These are phyloP conservation scores for Caenorhabditis tropicalis DNA, from an alignment of 1,140 invertebrate genomes.

Conservation along the genomic window DNA sequence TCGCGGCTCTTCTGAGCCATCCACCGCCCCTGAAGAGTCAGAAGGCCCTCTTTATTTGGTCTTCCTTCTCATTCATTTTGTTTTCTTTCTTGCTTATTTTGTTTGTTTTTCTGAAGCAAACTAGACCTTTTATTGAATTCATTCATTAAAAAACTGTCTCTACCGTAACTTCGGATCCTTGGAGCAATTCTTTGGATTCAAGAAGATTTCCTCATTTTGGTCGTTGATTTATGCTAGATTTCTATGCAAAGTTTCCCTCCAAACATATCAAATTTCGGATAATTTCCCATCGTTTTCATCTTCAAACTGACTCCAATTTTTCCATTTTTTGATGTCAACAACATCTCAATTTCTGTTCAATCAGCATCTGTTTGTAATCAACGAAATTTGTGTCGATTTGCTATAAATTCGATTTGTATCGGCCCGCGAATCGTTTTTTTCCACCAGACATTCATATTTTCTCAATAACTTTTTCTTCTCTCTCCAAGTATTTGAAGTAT, in stretches of 20 bases:
- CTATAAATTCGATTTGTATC: constrained; percentile 14
- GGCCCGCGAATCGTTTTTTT: neutral
- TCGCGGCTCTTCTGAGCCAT: constrained; percentile 7
- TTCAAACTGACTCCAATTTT: neutral
- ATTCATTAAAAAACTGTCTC: neutral
- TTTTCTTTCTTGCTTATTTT: neutral
- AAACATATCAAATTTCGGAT: constrained; percentile 30
- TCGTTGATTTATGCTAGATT: neutral
- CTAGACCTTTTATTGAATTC: neutral
- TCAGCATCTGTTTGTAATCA: neutral
- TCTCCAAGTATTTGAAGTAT: no score
- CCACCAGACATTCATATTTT: neutral
- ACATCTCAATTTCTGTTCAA: constrained; percentile 32
- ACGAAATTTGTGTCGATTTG: neutral
- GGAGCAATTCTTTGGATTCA: no score
- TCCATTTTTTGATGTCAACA: neutral
- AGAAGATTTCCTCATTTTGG: neutral
- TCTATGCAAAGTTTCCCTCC: neutral
- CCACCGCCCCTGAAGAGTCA: neutral
- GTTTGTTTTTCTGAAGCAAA: neutral
- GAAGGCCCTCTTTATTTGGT: neutral
- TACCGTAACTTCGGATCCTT: no score
- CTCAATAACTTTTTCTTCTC: no score
- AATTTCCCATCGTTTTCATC: constrained; percentile 6
- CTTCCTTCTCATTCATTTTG: neutral